These are phyloP conservation scores for Macropodus opercularis DNA, from an alignment of 2,797 vertebrate species.

Conservation along the genomic window DNA sequence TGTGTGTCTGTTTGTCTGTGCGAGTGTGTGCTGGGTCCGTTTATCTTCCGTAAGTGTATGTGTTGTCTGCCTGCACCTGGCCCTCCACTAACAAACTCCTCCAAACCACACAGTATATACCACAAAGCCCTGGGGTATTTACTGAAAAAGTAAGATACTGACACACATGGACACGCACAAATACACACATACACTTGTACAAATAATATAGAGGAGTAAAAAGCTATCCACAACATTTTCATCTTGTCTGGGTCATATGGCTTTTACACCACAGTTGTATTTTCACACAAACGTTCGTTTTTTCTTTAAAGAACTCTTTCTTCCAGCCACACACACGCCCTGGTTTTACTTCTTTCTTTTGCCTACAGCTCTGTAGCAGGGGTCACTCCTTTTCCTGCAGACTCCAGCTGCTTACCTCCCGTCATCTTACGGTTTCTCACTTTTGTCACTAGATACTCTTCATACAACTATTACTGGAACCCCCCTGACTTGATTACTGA, in stretches of 20 bases:
- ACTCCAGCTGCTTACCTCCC: not conserved
- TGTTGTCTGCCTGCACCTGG: constrained; percentile 82
- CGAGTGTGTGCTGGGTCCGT: constrained; percentile 50
- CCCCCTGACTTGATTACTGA: not conserved
- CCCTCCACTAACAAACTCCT: constrained; percentile 82
- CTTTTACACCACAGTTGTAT: constrained; percentile 32
- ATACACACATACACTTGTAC: constrained; percentile 32
- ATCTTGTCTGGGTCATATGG: constrained; percentile 31
- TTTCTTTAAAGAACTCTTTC: constrained; percentile 14
- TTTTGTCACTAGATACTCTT: not conserved
- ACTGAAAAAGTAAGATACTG: constrained; percentile 74
- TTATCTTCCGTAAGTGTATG: constrained; percentile 70
- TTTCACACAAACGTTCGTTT: constrained; percentile 11
- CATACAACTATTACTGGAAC: not conserved
- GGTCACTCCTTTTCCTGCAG: constrained; percentile 12
- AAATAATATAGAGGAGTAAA: constrained; percentile 59
- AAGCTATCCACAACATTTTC: constrained; percentile 55
- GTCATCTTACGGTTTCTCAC: not conserved
- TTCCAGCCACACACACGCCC: constrained; percentile 16
- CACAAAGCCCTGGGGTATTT: constrained; percentile 79
- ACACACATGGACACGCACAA: constrained; percentile 63
- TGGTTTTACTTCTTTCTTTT: constrained; percentile 51
- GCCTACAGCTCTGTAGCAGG: constrained; percentile 11
- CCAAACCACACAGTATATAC: constrained; percentile 77
- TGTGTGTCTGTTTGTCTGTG: constrained; percentile 36